Evolutionary conservation across 2,113 vertebrate genomes (phyloP), one percentile per base, ranked within the genome.

Genomic region (Brevimyrus niger): DNA sequence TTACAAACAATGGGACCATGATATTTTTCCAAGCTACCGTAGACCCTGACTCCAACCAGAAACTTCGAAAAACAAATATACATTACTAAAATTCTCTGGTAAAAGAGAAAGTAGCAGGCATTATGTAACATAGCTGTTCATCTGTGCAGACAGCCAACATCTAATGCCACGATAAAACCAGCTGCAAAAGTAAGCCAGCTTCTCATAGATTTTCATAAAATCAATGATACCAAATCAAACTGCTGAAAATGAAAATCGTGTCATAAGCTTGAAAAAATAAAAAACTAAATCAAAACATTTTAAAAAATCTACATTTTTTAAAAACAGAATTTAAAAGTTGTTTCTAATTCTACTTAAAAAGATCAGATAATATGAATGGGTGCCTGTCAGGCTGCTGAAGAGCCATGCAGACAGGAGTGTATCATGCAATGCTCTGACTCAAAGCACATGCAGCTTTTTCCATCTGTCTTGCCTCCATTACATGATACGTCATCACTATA

Each of bases 401-500:
- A 80, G 31, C 31, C 31, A 76, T 42, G 87, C 35, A 88, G 17
- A 88, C 11, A 69, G 83, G 17, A 13, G 53, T 44, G 44, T 17
- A 23, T 15, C 51, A 23, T 17, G 17, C 55, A 85, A 89, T 86
- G 46, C 83, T 89, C 53, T 35, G 38, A 48, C 31, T 73, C 51
- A 88, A 85, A 83, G n/a, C 8, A 80, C 13, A 44, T 80, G 27
- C 44, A 73, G 87, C 46, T 88, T 83, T 83, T 89, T 87, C 91
- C 86, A n/a, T 50, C 58, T 31, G 9, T 55, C 76, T 89, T 86
- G 55, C 86, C 86, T 82, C 21, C 73, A 31, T 51, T 46, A 44
- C 15, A 11, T 10, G 46, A 82, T 73, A 90, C 80, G 50, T 88
- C 82, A 87, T 87, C 53, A 88, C 87, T 88, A 87, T 88, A 89